Evolutionary conservation across 2,797 vertebrate species (phyloP).

Genomic region (Xerus rutilus): DNA sequence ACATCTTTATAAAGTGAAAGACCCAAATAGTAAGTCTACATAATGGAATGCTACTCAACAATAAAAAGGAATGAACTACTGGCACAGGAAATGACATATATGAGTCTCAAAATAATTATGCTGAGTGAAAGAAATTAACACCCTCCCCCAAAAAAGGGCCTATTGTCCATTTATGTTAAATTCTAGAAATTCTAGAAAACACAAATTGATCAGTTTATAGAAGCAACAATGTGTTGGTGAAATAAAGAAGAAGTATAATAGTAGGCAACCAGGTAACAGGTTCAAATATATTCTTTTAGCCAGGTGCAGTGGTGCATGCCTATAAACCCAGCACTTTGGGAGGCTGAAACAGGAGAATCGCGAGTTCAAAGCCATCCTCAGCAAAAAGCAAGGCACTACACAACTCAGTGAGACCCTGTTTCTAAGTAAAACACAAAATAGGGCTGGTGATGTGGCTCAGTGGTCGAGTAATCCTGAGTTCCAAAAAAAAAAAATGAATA

Average conservation of each 20-base stretch:
- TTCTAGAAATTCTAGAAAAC: neutral
- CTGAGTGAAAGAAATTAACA: neutral
- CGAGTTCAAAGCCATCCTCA: no score
- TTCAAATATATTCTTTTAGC: neutral
- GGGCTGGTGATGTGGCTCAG: no score
- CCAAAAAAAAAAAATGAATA: no score
- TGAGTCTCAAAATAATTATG: slow-evolving; percentile 9
- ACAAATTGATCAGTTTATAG: neutral
- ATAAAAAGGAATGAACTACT: neutral
- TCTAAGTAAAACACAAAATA: no score
- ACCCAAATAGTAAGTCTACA: neutral
- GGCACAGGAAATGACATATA: neutral
- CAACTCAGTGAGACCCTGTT: no score
- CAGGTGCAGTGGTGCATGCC: no score
- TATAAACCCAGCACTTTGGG: no score
- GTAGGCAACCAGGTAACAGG: neutral
- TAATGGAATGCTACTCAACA: neutral
- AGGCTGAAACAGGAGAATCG: no score
- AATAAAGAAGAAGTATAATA: neutral
- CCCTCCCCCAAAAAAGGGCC: neutral
- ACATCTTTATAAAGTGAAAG: neutral
- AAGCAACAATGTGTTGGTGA: neutral
- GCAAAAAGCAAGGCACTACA: no score
- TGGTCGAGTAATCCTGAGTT: no score
- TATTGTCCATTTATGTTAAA: slow-evolving; percentile 30